Conservation (phyloP, 2,113 vertebrate genomes). For the Sylvietta virens region DNA sequence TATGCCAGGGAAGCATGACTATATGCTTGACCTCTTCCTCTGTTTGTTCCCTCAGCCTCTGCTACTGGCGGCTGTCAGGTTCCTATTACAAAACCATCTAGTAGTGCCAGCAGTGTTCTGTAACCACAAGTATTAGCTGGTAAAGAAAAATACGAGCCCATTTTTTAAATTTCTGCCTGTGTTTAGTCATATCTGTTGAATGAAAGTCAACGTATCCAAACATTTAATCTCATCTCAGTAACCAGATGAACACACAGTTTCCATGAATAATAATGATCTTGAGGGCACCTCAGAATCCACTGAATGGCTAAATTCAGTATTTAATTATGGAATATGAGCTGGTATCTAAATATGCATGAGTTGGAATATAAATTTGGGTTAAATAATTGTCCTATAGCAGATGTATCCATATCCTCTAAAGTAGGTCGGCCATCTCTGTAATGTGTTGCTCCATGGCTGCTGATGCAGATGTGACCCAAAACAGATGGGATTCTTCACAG, state of each 20-base stretch:
- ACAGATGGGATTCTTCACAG: not conserved
- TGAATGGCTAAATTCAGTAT: not conserved
- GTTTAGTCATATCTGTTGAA: slow-evolving; percentile 43
- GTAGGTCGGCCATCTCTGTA: not conserved
- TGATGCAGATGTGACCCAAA: not conserved
- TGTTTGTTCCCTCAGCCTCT: slow-evolving; percentile 37
- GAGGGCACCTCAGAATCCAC: not conserved
- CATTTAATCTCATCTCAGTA: slow-evolving; percentile 23
- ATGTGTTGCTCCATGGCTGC: not conserved
- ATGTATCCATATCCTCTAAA: not conserved
- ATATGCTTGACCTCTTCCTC: slow-evolving; percentile 62
- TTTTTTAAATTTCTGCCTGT: not conserved
- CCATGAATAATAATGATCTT: slow-evolving; percentile 18
- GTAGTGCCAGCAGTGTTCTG: slow-evolving; percentile 23
- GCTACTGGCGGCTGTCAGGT: slow-evolving; percentile 54
- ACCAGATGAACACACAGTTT: slow-evolving; percentile 11
- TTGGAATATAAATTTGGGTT: not conserved
- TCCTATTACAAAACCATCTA: slow-evolving; percentile 54
- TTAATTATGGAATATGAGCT: not conserved
- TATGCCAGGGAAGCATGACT: slow-evolving; percentile 67
- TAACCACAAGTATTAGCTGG: slow-evolving; percentile 33
- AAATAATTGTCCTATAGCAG: not conserved
- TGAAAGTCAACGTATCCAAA: slow-evolving; percentile 23
- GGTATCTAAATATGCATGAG: not conserved
- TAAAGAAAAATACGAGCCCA: not conserved